Evolutionary conservation across 2,797 vertebrate species (phyloP), one percentile per base, ranked within the genome.

Genomic region (Pteronotus mesoamericanus): DNA sequence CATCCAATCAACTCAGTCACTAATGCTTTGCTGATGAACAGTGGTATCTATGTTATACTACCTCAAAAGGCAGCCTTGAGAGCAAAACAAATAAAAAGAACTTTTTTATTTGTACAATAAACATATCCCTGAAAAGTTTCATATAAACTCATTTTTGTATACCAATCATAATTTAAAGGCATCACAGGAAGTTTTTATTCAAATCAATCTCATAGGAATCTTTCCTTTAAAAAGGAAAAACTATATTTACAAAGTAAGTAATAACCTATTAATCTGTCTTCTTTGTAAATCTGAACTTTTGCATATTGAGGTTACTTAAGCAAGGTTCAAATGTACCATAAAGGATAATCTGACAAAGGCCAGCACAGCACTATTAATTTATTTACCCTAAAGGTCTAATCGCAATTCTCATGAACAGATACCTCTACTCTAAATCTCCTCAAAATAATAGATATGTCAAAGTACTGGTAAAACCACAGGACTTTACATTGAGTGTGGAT

Each of bases 401-500:
- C 95, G 82, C 68, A 46, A 24, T 96, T 51, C 74, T 16, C 51
- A 64, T 34, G 51, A 71, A 69, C 74, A 96, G 68, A 83, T 61
- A 72, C 3, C 46, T 86, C 3, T 55, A 42, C 19, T 66, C 74
- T 51, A 85, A 95, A 85, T 46, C 77, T 83, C 44, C 74, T 85
- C 37, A 39, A 86, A 89, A 61, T 53, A 26, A 34, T 74, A 94
- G 51, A 3, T 71, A 34, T 77, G 85, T 11, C 37, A 91, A 53
- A 59, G 8, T 61, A 42, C 1, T 66, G 11, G 14, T 3, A 10
- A 92, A 83, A 87, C 19, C 55, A 86, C 0, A 53, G 19, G 24
- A 66, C 12, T 59, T 44, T 14, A n/a, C 21, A 37, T 0, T n/a
- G 34, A 48, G 6, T 22, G 22, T 9, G 8, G 66, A 39, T 22